phyloP scores from a whole-genome alignment of 2,113 vertebrate genomes.

The Crocuta crocuta region DNA sequence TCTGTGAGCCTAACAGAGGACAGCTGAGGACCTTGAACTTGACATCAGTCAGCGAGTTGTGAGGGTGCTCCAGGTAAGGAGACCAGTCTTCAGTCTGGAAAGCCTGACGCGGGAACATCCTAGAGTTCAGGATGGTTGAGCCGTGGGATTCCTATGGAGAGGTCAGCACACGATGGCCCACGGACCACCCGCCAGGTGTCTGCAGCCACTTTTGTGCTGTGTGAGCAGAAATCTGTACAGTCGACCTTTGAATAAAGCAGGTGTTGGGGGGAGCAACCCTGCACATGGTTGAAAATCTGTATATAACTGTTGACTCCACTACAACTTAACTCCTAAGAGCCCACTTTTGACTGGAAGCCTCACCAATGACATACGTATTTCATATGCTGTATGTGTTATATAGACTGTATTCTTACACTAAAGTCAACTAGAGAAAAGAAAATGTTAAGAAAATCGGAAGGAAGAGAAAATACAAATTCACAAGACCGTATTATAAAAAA shows the following conservation, averaged over 20 bases:
- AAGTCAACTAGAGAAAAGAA: background rate
- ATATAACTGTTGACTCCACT: background rate
- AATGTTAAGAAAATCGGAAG: background rate
- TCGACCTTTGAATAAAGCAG: background rate
- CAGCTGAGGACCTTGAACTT: background rate
- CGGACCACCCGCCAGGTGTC: background rate
- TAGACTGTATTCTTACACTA: background rate
- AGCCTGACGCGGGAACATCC: background rate
- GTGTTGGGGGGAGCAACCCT: background rate
- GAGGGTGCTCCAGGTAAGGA: background rate
- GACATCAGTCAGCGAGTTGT: background rate
- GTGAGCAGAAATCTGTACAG: background rate
- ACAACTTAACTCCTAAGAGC: background rate
- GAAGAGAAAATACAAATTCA: background rate
- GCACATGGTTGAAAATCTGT: background rate
- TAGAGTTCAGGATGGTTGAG: background rate
- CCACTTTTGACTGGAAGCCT: background rate
- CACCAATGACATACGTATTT: background rate
- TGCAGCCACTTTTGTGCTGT: background rate
- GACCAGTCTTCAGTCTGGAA: background rate
- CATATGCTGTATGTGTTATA: background rate
- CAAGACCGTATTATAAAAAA: background rate
- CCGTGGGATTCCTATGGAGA: background rate
- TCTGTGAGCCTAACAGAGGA: background rate
- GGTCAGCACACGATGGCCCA: background rate